phyloP scores from a whole-genome alignment of 2,113 vertebrate species.

The Rhinopithecus roxellana region DNA sequence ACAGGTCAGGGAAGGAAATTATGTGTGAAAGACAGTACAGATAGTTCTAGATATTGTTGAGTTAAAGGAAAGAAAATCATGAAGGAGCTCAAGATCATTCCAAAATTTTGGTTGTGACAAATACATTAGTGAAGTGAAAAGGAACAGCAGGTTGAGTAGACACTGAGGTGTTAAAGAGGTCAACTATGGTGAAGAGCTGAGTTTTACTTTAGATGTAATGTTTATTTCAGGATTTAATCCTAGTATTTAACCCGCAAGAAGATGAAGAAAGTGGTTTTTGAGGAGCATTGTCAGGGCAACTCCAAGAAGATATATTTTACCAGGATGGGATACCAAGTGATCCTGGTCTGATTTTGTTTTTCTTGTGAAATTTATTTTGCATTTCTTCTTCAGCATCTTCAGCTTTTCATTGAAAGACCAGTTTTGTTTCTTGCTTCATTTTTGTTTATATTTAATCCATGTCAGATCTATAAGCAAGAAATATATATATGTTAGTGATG shows the following conservation, averaged over 20 bases:
- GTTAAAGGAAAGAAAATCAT: neutral
- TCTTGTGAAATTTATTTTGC: neutral
- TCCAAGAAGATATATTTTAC: neutral
- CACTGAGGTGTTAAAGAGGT: neutral
- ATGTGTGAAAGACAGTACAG: neutral
- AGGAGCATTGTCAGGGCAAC: neutral
- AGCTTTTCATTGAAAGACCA: neutral
- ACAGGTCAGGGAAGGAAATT: neutral
- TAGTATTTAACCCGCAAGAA: neutral
- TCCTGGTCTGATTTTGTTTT: neutral
- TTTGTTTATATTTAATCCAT: neutral
- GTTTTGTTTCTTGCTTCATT: neutral
- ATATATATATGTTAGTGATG: neutral
- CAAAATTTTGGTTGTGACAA: neutral
- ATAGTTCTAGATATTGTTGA: neutral
- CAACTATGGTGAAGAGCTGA: neutral
- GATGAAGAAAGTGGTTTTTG: neutral
- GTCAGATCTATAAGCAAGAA: neutral
- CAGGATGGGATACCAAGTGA: neutral
- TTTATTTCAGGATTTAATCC: neutral
- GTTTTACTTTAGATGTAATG: slow-evolving; percentile 19
- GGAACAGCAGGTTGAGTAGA: neutral
- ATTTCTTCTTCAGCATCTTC: slow-evolving; percentile 6
- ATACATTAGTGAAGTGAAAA: neutral
- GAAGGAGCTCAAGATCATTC: neutral